Evolutionary conservation across 2,113 vertebrate species (phyloP).

Genomic region (Seriola aureovittata): DNA sequence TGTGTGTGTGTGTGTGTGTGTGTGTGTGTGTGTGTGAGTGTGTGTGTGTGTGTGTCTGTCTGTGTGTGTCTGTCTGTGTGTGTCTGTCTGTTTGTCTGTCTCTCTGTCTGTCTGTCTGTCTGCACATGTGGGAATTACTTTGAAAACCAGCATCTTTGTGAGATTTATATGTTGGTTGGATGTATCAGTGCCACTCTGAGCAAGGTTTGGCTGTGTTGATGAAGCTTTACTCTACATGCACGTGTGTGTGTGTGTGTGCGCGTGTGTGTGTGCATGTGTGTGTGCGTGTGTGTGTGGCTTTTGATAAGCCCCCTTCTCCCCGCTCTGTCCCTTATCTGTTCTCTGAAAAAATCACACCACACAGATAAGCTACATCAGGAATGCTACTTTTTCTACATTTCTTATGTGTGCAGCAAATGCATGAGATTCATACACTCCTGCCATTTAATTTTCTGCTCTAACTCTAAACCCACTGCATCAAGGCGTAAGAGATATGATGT

Average conservation of each 20-base stretch:
- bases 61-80: not conserved
- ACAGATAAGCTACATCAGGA: conserved; percentile 53
- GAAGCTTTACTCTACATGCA: not conserved
- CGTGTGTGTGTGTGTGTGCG: not conserved
- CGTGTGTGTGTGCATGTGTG: not conserved
- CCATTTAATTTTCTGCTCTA: conserved; percentile 35
- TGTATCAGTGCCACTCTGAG: conserved; percentile 38
- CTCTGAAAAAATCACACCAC: conserved; percentile 39
- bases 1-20: not conserved
- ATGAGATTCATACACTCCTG: conserved; percentile 21
- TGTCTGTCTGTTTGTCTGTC: not conserved
- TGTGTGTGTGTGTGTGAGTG: no score
- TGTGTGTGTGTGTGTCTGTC: no score
- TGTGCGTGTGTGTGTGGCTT: conserved; percentile 7
- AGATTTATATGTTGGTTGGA: conserved; percentile 29
- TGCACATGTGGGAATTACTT: conserved; percentile 29
- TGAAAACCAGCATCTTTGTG: conserved; percentile 38
- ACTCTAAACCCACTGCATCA: conserved; percentile 15
- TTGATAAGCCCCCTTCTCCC: conserved; percentile 56
- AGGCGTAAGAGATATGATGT: not conserved
- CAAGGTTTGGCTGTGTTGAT: conserved; percentile 47
- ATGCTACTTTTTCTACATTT: conserved; percentile 30
- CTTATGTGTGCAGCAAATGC: conserved; percentile 31
- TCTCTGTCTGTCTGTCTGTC: not conserved
- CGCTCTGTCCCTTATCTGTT: conserved; percentile 59